Base-by-base conservation (phyloP, 2,797 vertebrate genomes). In the Hoplostethus atlanticus region DNA sequence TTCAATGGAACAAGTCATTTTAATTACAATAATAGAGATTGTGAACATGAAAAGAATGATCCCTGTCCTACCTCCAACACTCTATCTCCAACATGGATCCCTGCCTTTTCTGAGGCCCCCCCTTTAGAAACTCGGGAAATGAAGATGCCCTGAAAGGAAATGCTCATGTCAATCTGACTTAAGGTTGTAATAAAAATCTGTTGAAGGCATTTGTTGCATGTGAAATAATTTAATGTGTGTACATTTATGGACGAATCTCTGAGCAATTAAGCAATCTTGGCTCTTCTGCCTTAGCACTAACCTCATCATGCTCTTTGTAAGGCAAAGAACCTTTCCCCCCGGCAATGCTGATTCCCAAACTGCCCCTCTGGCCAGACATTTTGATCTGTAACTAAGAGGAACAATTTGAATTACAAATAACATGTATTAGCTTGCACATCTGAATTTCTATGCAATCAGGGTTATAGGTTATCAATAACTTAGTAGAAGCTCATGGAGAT, bases 261-360 rank as follows among this genome's bases (percentile, higher is more conserved):
- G 6, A 68, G 17, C 12, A 28, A 28, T 28, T 28, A 3, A 28
- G 31, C n/a, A 52, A 38, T 16, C 11, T 16, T 1, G 2, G 15
- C n/a, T 66, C 53, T 30, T 7, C 17, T 63, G 15, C 38, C 56
- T 1, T 15, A 51, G 51, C 21, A 81, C 90, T 89, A 73, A 97
- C 97, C 93, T 97, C 96, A 77, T 96, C 94, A 0, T 93, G 93
- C 79, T 95, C 94, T 93, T 94, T 95, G 87, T 94, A 97, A 44
- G 96, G 95, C 86, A 95, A 86, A 56, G 96, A 96, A 68, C 95
- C 94, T 77, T 93, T 96, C 84, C 95, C 96, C 85, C 96, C 96
- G 66, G 95, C 96, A 76, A 97, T 96, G 89, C 96, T 96, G 90
- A 97, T 95, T 58, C 96, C 96, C 85, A 96, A 88, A 85, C 95